phyloP scores from a whole-genome alignment of 2,113 vertebrate species.

The Tinamus guttatus region DNA sequence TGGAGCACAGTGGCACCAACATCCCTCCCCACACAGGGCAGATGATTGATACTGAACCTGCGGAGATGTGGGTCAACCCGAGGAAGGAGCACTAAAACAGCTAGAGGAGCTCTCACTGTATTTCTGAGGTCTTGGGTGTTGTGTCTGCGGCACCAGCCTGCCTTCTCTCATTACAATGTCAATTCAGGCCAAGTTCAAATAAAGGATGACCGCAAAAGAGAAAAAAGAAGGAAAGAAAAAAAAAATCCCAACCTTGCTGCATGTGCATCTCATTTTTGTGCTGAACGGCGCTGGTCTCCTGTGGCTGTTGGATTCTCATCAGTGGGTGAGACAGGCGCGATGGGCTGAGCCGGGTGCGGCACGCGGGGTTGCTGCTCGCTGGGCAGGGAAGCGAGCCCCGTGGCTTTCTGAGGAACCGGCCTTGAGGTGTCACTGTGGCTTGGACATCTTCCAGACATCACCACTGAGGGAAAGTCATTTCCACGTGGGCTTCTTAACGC shows the following conservation, averaged over 20 bases:
- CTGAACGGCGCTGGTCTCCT: background rate
- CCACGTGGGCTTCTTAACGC: accelerated
- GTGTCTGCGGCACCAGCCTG: background rate
- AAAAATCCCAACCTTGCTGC: background rate
- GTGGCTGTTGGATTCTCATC: background rate
- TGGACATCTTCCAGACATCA: background rate
- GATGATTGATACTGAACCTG: accelerated
- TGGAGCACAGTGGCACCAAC: background rate
- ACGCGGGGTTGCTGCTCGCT: too few relatives aligned
- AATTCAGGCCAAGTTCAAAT: background rate
- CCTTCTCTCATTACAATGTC: background rate
- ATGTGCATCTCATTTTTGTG: background rate
- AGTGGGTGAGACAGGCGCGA: background rate
- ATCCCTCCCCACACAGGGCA: accelerated
- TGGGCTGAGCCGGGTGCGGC: background rate
- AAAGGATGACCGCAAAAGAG: background rate
- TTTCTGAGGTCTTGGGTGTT: background rate
- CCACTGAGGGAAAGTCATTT: background rate
- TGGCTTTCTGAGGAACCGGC: background rate
- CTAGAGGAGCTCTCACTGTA: background rate
- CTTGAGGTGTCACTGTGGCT: background rate
- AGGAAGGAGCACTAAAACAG: accelerated
- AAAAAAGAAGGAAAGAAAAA: background rate
- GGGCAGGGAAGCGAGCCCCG: background rate
- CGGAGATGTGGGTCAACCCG: background rate